These are phyloP conservation scores for Burhinus oedicnemus DNA, from an alignment of 2,113 vertebrate genomes.

Conservation along the genomic window DNA sequence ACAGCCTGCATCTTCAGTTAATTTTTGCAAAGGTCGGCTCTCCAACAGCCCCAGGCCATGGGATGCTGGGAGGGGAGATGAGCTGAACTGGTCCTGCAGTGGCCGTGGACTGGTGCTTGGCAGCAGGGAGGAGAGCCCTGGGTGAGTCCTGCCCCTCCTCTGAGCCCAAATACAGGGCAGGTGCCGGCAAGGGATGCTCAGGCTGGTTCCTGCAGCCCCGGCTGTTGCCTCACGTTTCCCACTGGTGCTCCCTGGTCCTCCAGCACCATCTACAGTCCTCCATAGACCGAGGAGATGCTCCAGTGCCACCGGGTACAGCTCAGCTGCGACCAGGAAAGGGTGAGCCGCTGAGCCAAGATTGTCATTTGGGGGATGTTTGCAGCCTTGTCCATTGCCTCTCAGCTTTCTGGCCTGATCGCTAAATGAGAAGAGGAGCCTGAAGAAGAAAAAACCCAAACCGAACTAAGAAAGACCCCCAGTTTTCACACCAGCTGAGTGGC, in stretches of 20 bases:
- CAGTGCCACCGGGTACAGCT: accelerated
- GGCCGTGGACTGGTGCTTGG: neutral
- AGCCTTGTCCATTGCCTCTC: too few species aligned
- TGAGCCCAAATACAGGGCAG: neutral
- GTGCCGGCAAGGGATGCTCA: accelerated
- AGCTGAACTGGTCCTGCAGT: accelerated
- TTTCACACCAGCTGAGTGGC: neutral
- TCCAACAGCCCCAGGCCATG: accelerated
- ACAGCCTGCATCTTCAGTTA: accelerated
- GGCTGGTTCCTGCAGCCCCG: neutral
- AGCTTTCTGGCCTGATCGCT: too few species aligned
- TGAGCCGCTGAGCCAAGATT: accelerated
- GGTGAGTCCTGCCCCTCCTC: neutral
- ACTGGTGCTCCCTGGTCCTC: neutral
- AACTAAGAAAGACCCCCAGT: accelerated
- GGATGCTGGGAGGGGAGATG: neutral
- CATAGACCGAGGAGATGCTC: accelerated
- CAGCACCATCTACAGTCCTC: conserved; percentile 47
- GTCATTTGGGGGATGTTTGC: neutral
- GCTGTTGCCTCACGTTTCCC: accelerated
- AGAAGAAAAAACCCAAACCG: neutral
- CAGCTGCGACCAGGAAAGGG: accelerated
- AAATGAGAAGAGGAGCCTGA: neutral
- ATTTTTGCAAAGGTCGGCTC: accelerated
- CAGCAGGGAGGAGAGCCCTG: neutral